Percentiles rank a stretch among this genome's conserved stretches.
phyloP scores from a whole-genome alignment of 2,888 invertebrate species.

The Listrodromus nycthemerus region DNA sequence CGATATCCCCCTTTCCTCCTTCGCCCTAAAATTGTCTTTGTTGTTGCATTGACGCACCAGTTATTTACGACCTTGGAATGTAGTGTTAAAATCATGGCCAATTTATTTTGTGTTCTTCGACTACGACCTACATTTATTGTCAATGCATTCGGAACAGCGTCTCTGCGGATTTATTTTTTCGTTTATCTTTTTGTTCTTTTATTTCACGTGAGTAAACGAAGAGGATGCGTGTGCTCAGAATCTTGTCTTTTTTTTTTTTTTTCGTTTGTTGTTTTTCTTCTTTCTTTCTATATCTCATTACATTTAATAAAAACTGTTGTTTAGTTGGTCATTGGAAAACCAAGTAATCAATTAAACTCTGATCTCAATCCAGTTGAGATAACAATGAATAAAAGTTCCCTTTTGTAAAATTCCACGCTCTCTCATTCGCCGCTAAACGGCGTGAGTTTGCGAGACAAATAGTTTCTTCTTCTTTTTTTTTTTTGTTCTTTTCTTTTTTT shows the following conservation, averaged over 20 bases:
- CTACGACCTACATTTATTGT: conserved; percentile 76
- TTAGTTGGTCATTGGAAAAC: conserved; percentile 66
- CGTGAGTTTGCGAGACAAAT: conserved; percentile 64
- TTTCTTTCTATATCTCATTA: conserved; percentile 51
- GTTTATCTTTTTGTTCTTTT: conserved; percentile 31
- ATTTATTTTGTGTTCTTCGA: conserved; percentile 65
- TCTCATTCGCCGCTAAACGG: conserved; percentile 56
- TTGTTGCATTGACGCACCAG: conserved; percentile 63
- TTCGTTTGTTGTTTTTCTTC: conserved; percentile 34
- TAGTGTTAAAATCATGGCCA: conserved; percentile 65
- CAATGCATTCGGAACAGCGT: conserved; percentile 83
- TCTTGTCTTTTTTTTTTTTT: conserved; percentile 48
- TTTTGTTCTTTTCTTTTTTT: conserved; percentile 1
- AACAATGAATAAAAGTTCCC: conserved; percentile 69
- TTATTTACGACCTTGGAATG: conserved; percentile 48
- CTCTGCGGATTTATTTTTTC: conserved; percentile 72
- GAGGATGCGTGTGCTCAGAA: conserved; percentile 59
- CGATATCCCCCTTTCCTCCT: conserved; percentile 24
- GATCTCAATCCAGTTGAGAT: conserved; percentile 72
- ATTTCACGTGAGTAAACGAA: conserved; percentile 62
- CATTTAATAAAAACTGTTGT: conserved; percentile 67
- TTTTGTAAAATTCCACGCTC: conserved; percentile 57
- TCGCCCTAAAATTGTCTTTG: conserved; percentile 71
- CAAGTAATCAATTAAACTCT: conserved; percentile 69
- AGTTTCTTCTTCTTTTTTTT: conserved; percentile 43